Conservation (phyloP, 2,113 vertebrate genomes). For the Herpailurus yagouaroundi region DNA sequence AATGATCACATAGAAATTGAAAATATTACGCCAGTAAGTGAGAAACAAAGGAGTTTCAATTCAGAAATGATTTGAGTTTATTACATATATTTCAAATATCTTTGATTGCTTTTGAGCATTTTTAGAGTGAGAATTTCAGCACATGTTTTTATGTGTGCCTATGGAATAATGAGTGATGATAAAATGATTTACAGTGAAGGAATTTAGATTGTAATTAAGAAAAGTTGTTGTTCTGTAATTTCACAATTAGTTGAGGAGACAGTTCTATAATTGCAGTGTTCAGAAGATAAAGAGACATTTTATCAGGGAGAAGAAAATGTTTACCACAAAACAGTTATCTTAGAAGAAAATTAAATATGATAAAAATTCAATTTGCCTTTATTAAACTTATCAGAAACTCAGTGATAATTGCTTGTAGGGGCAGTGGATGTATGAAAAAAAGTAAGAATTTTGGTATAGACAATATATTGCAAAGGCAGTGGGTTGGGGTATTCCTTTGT, state of each 20-base stretch:
- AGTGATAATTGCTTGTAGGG: background rate
- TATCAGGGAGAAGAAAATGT: background rate
- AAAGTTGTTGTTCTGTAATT: background rate
- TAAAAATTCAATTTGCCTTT: background rate
- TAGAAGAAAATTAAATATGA: conserved; percentile 5
- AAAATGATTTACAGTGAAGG: background rate
- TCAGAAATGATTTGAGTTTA: background rate
- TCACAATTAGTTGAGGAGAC: background rate
- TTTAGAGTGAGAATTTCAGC: background rate
- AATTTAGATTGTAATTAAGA: background rate
- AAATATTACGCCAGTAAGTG: background rate
- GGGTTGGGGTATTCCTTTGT: background rate
- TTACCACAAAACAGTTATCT: background rate
- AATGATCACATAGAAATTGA: background rate
- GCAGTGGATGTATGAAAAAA: background rate
- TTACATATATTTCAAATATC: background rate
- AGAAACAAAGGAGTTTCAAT: background rate
- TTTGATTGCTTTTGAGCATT: background rate
- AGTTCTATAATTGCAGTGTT: background rate
- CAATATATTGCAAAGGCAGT: background rate
- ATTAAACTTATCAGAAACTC: conserved; percentile 10
- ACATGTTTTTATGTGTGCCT: background rate
- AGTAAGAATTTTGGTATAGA: background rate
- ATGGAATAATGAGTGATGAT: background rate
- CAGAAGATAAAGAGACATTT: background rate